Conservation (phyloP, 2,797 vertebrate species). For the Stomatorhinus walkeri region DNA sequence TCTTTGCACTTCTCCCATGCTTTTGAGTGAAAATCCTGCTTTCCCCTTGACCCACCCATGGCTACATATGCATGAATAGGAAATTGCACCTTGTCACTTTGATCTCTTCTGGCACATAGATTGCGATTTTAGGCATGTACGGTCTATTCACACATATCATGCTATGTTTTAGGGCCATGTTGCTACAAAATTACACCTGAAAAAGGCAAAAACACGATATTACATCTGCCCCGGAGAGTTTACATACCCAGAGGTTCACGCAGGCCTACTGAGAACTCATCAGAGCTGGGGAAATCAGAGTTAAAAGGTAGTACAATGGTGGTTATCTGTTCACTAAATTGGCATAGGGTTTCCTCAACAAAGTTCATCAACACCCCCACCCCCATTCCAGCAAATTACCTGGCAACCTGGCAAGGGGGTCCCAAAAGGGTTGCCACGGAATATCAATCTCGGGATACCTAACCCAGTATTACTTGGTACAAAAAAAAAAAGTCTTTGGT, state of each 20-base stretch:
- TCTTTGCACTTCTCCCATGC: neutral
- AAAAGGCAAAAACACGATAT: neutral
- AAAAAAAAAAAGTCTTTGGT: neutral
- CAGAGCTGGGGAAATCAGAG: neutral
- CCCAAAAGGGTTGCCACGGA: neutral
- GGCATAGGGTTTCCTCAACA: neutral
- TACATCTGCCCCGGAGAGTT: neutral
- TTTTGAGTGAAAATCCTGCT: neutral
- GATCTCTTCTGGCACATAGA: neutral
- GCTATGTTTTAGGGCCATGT: neutral
- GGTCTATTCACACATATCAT: neutral
- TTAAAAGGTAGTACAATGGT: neutral
- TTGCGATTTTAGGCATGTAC: neutral
- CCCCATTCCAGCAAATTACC: neutral
- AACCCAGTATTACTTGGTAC: neutral
- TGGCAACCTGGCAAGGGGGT: neutral
- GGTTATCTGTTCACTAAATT: neutral
- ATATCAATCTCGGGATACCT: neutral
- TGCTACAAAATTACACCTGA: neutral
- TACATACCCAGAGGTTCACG: neutral
- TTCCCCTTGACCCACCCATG: neutral
- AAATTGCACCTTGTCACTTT: neutral
- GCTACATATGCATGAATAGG: no score
- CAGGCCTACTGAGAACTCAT: neutral
- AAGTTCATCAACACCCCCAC: neutral